Conservation (phyloP, 2,888 invertebrate species). For the Brachyptera putata region DNA sequence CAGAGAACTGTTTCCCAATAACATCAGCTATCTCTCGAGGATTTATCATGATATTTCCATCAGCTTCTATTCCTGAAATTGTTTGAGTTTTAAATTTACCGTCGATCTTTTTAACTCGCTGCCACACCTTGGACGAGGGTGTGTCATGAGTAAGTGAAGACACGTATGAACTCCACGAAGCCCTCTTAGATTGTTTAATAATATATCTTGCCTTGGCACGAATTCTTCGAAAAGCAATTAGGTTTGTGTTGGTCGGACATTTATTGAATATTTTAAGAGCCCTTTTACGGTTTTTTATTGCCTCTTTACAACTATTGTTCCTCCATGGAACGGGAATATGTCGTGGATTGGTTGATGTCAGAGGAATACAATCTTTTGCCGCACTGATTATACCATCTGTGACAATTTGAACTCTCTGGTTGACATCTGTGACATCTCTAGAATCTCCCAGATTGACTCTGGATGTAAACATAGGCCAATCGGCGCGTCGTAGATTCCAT, state of each 20-base stretch:
- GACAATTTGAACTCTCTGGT: too few species aligned
- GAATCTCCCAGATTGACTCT: too few species aligned
- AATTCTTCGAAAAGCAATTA: neutral
- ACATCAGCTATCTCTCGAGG: neutral
- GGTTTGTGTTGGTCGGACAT: neutral
- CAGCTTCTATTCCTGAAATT: neutral
- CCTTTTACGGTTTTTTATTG: neutral
- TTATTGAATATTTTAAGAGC: neutral
- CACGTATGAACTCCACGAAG: conserved; percentile 8
- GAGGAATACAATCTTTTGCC: too few species aligned
- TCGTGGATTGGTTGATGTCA: too few species aligned
- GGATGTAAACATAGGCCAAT: too few species aligned
- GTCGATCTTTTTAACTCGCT: conserved; percentile 9
- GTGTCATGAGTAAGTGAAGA: neutral
- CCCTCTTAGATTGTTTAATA: neutral
- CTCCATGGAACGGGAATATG: conserved; percentile 11
- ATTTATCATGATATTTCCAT: neutral
- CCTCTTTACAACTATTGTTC: conserved; percentile 9
- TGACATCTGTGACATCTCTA: too few species aligned
- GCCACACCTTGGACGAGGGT: conserved; percentile 1
- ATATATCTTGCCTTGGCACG: neutral
- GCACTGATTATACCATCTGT: too few species aligned
- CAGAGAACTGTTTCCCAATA: neutral
- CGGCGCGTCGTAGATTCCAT: too few species aligned
- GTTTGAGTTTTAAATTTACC: too few species aligned